Percentiles rank a stretch among this genome's conserved stretches.
Conservation (phyloP, 2,888 invertebrate genomes). For the Metacarcinus magister region DNA sequence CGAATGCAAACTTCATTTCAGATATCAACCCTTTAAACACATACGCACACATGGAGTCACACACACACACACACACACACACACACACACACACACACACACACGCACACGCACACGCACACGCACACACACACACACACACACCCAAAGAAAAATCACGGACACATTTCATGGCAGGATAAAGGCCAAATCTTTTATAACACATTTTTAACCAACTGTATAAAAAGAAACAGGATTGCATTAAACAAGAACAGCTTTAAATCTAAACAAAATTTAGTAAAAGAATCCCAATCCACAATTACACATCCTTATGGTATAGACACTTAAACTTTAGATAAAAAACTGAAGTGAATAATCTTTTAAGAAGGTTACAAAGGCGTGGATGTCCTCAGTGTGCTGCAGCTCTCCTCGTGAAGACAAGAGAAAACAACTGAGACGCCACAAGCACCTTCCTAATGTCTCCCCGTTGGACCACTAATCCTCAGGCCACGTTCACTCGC, state of each 20-base stretch:
- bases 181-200: not conserved
- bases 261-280: not conserved
- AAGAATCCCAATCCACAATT: not conserved
- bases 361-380: not conserved
- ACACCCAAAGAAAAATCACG: not conserved
- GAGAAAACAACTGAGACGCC: not conserved
- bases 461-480: not conserved
- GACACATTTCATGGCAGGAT: not conserved
- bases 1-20: slow-evolving; percentile 5
- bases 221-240: not conserved
- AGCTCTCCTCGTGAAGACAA: not conserved
- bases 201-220: not conserved
- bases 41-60: not conserved
- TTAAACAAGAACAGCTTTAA: not conserved
- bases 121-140: not conserved
- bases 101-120: not conserved
- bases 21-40: not conserved
- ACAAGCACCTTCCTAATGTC: slow-evolving; percentile 8
- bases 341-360: not conserved
- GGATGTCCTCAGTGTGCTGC: not conserved
- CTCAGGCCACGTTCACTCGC: not conserved
- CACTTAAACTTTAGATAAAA: not conserved
- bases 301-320: not conserved
- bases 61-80: not conserved
- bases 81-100: not conserved